Percentiles rank a stretch among this genome's conserved stretches.
These are phyloP conservation scores for Sardina pilchardus DNA, from an alignment of 2,113 vertebrate species.

Conservation along the genomic window DNA sequence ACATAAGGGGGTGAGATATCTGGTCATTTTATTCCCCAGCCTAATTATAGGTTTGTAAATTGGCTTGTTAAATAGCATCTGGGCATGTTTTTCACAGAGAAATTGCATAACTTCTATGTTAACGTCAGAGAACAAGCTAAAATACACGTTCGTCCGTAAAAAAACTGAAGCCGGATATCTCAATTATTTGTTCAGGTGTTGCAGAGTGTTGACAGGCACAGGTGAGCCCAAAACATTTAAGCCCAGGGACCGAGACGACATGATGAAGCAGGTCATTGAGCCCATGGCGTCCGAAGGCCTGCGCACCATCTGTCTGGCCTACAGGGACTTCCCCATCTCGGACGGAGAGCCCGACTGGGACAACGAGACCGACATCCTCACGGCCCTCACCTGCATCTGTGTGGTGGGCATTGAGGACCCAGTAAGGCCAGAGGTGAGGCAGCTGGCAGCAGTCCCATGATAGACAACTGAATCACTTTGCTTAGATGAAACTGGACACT, in stretches of 20 bases:
- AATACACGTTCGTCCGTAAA: no score
- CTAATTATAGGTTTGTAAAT: no score
- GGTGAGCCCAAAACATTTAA: slow-evolving; percentile 85
- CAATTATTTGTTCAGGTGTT: slow-evolving; percentile 77
- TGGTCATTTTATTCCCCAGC: no score
- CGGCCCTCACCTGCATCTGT: slow-evolving; percentile 88
- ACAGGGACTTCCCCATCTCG: slow-evolving; percentile 84
- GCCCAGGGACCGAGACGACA: slow-evolving; percentile 83
- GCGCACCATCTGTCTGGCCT: slow-evolving; percentile 94
- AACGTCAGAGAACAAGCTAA: no score
- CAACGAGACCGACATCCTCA: slow-evolving; percentile 86
- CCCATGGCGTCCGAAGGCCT: slow-evolving; percentile 96
- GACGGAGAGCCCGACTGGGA: slow-evolving; percentile 94
- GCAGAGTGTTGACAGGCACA: slow-evolving; percentile 81
- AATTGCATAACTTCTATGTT: no score
- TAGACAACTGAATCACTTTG: not conserved
- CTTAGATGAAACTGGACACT: not conserved
- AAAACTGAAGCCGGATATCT: not conserved
- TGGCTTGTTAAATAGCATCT: no score
- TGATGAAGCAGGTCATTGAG: slow-evolving; percentile 90
- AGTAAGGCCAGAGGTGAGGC: slow-evolving; percentile 88
- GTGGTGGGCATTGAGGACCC: slow-evolving; percentile 98
- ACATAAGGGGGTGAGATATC: no score
- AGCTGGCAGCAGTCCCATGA: not conserved
- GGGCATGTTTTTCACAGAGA: no score